Conservation (phyloP, 2,888 invertebrate species). For the Rhogogaster chlorosoma region DNA sequence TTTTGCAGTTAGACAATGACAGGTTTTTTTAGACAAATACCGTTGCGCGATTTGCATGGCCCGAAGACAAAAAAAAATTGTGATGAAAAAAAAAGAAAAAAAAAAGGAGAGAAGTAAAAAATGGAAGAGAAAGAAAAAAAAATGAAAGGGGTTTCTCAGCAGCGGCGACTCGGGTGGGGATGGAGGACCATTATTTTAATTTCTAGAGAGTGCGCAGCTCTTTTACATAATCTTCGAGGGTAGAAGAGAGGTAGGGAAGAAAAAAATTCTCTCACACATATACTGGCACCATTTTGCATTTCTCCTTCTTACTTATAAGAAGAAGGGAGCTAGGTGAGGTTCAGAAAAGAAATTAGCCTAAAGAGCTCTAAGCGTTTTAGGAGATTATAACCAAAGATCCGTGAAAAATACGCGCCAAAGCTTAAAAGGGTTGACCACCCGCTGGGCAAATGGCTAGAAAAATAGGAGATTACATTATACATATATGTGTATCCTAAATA, state of each 20-base stretch:
- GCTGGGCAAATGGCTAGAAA: constrained; percentile 70
- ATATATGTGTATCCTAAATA: neutral
- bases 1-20: constrained; percentile 58
- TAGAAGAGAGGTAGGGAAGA: constrained; percentile 56
- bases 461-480: constrained; percentile 37
- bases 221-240: constrained; percentile 71
- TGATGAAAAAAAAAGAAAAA: neutral
- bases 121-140: constrained; percentile 49
- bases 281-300: constrained; percentile 36
- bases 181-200: constrained; percentile 72
- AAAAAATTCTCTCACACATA: constrained; percentile 64
- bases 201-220: constrained; percentile 58
- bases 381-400: constrained; percentile 76
- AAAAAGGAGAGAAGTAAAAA: neutral
- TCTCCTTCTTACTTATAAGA: constrained; percentile 10
- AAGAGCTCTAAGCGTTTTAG: constrained; percentile 77
- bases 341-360: constrained; percentile 70
- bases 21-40: constrained; percentile 67
- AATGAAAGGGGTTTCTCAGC: constrained; percentile 50
- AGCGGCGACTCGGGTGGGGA: constrained; percentile 8
- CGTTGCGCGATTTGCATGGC: constrained; percentile 70
- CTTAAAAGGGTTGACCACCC: constrained; percentile 76
- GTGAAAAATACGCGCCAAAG: constrained; percentile 69
- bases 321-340: constrained; percentile 47
- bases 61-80: constrained; percentile 57